These are phyloP conservation scores for Parnassius mnemosyne DNA, from an alignment of 2,888 invertebrate species.

Conservation along the genomic window DNA sequence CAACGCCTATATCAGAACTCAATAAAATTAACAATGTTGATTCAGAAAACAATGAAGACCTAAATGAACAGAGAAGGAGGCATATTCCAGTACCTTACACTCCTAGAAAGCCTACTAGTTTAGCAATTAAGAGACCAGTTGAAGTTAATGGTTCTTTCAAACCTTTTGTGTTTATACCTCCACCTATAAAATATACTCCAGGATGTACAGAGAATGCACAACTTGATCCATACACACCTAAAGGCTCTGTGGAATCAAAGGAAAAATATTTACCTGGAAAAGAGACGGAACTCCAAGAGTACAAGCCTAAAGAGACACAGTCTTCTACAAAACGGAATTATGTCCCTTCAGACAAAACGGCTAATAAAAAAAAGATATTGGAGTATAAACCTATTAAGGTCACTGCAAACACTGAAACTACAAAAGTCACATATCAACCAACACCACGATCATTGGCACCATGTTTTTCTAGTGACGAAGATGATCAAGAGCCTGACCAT, in stretches of 20 bases:
- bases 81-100: slow-evolving; percentile 78
- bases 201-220: slow-evolving; percentile 56
- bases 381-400: slow-evolving; percentile 72
- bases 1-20: slow-evolving; percentile 83
- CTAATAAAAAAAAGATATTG: slow-evolving; percentile 62
- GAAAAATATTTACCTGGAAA: slow-evolving; percentile 69
- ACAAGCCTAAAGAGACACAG: slow-evolving; percentile 55
- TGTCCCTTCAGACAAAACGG: slow-evolving; percentile 68
- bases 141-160: slow-evolving; percentile 62
- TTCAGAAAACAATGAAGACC: slow-evolving; percentile 52
- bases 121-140: slow-evolving; percentile 57
- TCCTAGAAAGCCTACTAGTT: slow-evolving; percentile 66
- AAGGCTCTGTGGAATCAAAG: slow-evolving; percentile 56
- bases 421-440: slow-evolving; percentile 66
- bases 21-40: slow-evolving; percentile 65
- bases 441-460: slow-evolving; percentile 69
- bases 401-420: slow-evolving; percentile 46
- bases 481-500: slow-evolving; percentile 56
- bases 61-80: slow-evolving; percentile 59
- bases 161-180: slow-evolving; percentile 62
- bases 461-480: slow-evolving; percentile 77
- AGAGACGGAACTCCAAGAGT: slow-evolving; percentile 60
- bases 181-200: slow-evolving; percentile 66
- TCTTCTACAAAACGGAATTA: slow-evolving; percentile 56
- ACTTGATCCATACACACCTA: slow-evolving; percentile 67